Base-by-base conservation (phyloP, 1,140 invertebrate genomes). In the Matsumurasca onukii region DNA sequence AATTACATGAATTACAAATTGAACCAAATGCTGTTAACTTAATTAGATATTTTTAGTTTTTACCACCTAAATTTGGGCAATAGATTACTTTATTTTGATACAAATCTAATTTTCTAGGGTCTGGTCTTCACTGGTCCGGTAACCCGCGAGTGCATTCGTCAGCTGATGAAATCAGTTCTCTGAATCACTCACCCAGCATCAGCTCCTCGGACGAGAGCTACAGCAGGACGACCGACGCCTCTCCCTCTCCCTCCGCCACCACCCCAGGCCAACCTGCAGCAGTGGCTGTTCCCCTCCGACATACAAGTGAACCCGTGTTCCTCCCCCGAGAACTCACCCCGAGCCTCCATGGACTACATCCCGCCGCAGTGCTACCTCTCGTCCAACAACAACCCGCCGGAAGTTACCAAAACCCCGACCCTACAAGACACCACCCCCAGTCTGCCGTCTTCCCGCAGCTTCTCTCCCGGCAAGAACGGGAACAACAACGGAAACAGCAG, bases 191-290 rank as follows among this genome's bases (percentile, higher is more conserved):
- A 27, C 90, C 90, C 1, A 90, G 88, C 75, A 85, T 91, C 51
- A 91, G 89, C 77, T 91, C 89, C 61, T 91, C 89, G 1, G 90
- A 92, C 75, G 91, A 92, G 76, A 91, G 89, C 76, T 91, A 90
- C 75, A 90, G 88, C 57, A 83, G 89, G 64, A 90, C 89, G 27
- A 90, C 89, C 1, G 87, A 89, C 73, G 86, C 86, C 13, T 83
- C 85, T 1, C 85, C 86, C 9, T 87, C 86, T 72, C 83, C 87
- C 1, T 13, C 78, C 82, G 1, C 57, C 45, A 13, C 67, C 31
- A 22, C 65, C 69, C 17, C 61, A 48, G 9, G 51, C 48, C 64
- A 67, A 73, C 49, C 72, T 77, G 0, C 78, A 84, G 69, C 83
- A 85, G 66, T 87, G 85, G 80, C 76, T 86, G 15, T 86, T 85